Base-by-base conservation (phyloP, 1,140 invertebrate genomes). In the Phymastichus coffea region DNA sequence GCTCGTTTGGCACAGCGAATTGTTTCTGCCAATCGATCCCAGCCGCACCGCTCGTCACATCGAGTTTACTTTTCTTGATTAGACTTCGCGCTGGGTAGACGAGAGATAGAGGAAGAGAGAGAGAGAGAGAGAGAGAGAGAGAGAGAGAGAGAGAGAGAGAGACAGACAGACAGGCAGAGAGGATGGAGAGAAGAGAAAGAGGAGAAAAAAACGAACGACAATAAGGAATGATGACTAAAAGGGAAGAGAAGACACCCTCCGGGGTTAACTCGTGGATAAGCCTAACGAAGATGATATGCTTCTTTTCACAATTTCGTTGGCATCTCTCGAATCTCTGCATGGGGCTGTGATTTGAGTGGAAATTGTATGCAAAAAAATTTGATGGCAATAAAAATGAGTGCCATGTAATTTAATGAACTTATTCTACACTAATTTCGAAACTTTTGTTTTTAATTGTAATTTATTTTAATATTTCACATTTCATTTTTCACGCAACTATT, bases 41-140 rank as follows among this genome's bases (percentile, higher is more conserved):
- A n/a, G 28, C 28, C 28, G 28, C 28, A 7, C 12, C 33, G 17
- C 37, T 48, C 23, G 49, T 65, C 56, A 69, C 71, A 76, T 68
- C 52, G 65, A 67, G 76, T 78, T 77, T 80, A 78, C 76, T 76
- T 69, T 80, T 77, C 74, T 75, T 79, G 78, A 80, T 79, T 80
- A 80, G 77, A 75, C 74, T 72, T 73, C 62, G 68, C 66, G 68
- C 67, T n/a, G n/a, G n/a, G n/a, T n/a, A n/a, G n/a, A n/a, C n/a
- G n/a, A 17, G 28, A 33, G 28, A 6, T 6, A n/a, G 8, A 15
- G 51, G 38, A 19, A 15, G 14, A 28, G 4, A 22, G 12, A 12
- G 15, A 37, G 22, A 20, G 52, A 22, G 43, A 60, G 23, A 17
- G 35, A 17, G 46, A 19, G 10, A 17, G 57, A 28, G 23, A 23